Percentiles rank a stretch among this genome's conserved stretches.
Conservation (phyloP, 2,888 invertebrate genomes). For the Drosophila colorata region DNA sequence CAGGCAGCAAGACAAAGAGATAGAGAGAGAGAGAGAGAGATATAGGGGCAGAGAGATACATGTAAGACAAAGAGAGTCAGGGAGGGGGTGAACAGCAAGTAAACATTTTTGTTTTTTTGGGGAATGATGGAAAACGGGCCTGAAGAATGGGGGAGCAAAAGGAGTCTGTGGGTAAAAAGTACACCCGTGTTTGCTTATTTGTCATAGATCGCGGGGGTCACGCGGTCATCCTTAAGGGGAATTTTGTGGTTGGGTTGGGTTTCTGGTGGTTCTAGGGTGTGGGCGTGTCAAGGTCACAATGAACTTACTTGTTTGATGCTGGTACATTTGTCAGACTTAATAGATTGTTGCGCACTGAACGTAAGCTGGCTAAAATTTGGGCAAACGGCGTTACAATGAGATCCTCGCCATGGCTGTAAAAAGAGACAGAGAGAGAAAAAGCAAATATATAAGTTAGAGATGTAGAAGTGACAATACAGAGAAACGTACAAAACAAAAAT, state of each 20-base stretch:
- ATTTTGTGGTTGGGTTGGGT: neutral
- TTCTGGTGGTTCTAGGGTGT: neutral
- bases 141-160: no score
- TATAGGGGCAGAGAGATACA: neutral
- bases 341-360: constrained; percentile 99
- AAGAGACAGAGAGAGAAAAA: constrained; percentile 15
- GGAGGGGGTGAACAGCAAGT: neutral
- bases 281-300: constrained; percentile 43
- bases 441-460: neutral
- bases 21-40: constrained; percentile 8
- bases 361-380: constrained; percentile 99
- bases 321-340: constrained; percentile 97
- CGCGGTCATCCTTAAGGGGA: neutral
- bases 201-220: constrained; percentile 21
- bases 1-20: constrained; percentile 46
- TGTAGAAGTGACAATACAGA: neutral
- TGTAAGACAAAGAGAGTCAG: neutral
- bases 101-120: neutral
- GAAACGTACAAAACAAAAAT: constrained; percentile 1
- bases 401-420: constrained; percentile 95
- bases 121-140: no score
- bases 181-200: constrained; percentile 18
- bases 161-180: constrained; percentile 12
- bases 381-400: constrained; percentile 99
- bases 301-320: constrained; percentile 89